These are phyloP conservation scores for Nymphalis io DNA, from an alignment of 1,140 invertebrate genomes.

Conservation along the genomic window DNA sequence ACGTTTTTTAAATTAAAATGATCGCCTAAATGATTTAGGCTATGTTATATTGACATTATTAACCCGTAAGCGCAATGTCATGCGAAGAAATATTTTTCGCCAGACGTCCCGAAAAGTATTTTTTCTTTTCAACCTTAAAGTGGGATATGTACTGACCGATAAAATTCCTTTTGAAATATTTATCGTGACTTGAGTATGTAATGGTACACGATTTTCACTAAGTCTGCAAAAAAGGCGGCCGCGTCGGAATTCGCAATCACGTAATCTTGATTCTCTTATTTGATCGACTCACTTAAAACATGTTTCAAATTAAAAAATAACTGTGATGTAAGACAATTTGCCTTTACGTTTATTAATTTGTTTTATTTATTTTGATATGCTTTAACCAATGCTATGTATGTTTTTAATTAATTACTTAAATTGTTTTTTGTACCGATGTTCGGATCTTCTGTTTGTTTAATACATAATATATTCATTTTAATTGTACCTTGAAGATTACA, in stretches of 20 bases:
- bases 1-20: no score
- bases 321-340: slow-evolving; percentile 16
- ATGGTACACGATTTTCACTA: slow-evolving; percentile 37
- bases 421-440: no score
- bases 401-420: no score
- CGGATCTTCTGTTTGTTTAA: no score
- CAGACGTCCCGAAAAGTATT: slow-evolving; percentile 28
- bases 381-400: no score
- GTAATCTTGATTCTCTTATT: slow-evolving; percentile 36
- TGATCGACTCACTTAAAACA: slow-evolving; percentile 32
- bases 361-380: neutral
- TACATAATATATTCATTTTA: no score
- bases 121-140: slow-evolving; percentile 12
- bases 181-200: slow-evolving; percentile 34
- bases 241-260: slow-evolving; percentile 32
- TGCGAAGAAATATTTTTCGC: slow-evolving; percentile 16
- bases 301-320: slow-evolving; percentile 23
- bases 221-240: slow-evolving; percentile 29
- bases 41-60: neutral
- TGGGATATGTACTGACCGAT: slow-evolving; percentile 24
- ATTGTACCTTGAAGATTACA: no score
- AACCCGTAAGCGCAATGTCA: slow-evolving; percentile 16
- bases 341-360: neutral
- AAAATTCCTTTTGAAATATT: slow-evolving; percentile 36
- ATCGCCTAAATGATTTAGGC: neutral